Evolutionary conservation across 2,888 invertebrate species (phyloP), one percentile per base, ranked within the genome.

Genomic region (Ditula angustiorana): DNA sequence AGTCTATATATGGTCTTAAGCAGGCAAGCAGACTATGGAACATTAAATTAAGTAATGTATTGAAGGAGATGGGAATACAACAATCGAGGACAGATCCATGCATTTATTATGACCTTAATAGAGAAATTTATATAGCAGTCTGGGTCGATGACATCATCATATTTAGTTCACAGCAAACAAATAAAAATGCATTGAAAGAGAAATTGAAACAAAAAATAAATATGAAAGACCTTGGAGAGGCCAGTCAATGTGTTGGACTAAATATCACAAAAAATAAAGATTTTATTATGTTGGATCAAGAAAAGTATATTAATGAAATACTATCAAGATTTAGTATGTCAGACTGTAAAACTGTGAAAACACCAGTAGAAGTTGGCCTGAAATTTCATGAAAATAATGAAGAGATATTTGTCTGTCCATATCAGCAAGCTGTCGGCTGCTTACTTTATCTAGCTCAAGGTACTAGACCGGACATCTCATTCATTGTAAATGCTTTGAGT

Each of bases 381-480:
- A 71, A 71, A 58, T 71, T 73, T 67, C 61, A 67, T 16, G 66
- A 70, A 28, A 65, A 68, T 23, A 10, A 62, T 58, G 69, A 71
- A 13, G 30, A 65, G 46, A 50, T 46, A 53, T 19, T 57, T 2
- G 58, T 41, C 0, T 46, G 66, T 10, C 71, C 71, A 60, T 71
- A 72, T 49, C 61, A 62, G 23, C 59, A 75, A 67, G 70, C 70
- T n/a, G 52, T 74, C 0, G 74, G 73, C 0, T 70, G 70, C 62
- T 56, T 74, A 0, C 41, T 74, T 24, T 73, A 72, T 66, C 41
- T 74, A 47, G 67, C 72, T 60, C 69, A 70, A 23, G 70, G 61
- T 0, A 71, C 73, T 5, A 35, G 74, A 62, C 72, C 74, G 41
- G 76, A 76, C 41, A 74, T 77, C 5, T 55, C 68, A 3, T 72